Conservation (phyloP, 2,888 invertebrate species). For the Idaea dimidiata region DNA sequence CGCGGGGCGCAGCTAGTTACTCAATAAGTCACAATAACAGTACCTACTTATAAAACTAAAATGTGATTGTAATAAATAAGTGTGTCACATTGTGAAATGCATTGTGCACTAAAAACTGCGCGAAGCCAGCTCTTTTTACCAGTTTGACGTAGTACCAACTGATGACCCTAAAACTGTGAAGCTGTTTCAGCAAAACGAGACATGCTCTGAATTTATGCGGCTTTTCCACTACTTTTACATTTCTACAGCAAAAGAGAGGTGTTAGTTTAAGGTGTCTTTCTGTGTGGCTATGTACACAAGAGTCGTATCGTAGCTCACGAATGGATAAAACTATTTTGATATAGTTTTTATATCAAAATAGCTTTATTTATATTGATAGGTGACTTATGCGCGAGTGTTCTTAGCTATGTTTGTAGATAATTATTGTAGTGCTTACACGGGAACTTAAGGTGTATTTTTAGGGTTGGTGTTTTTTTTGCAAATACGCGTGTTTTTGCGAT, state of each 20-base stretch:
- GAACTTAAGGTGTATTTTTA: too few species aligned
- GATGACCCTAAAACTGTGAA: conserved; percentile 21
- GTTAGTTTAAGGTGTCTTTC: background rate
- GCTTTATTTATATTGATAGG: too few species aligned
- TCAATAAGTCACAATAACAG: background rate
- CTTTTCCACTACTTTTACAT: background rate
- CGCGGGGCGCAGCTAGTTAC: too few species aligned
- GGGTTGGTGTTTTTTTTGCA: too few species aligned
- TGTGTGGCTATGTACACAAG: too few species aligned
- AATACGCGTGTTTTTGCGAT: too few species aligned
- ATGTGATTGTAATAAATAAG: conserved; percentile 5
- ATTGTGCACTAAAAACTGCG: conserved; percentile 28
- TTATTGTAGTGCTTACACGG: too few species aligned
- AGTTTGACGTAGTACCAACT: conserved; percentile 19
- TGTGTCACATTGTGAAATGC: conserved; percentile 40
- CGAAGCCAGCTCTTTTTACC: conserved; percentile 20
- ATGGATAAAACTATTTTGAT: too few species aligned
- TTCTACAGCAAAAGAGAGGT: background rate
- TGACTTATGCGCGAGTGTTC: too few species aligned
- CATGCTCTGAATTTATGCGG: background rate
- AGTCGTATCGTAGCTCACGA: too few species aligned
- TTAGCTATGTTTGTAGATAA: too few species aligned
- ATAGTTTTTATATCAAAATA: too few species aligned
- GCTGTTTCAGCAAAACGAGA: conserved; percentile 1
- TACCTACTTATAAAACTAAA: background rate